Conservation (phyloP, 2,113 vertebrate genomes). For the Cryptotis parvus region DNA sequence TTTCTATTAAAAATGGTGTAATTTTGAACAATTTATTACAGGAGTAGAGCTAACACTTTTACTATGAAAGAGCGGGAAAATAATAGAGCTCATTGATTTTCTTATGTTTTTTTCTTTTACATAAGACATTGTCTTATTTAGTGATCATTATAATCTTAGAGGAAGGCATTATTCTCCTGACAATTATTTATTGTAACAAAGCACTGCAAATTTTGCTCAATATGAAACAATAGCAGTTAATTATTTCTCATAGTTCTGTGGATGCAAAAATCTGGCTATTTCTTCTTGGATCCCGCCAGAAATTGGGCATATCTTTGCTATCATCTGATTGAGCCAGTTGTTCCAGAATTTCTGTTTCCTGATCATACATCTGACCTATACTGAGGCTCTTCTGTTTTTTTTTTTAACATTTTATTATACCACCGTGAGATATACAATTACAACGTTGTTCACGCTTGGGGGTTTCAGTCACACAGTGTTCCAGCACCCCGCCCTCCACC, state of each 20-base stretch:
- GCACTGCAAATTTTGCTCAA: neutral
- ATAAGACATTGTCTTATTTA: neutral
- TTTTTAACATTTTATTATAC: no score
- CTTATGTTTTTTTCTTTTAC: neutral
- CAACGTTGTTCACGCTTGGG: no score
- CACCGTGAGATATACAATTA: no score
- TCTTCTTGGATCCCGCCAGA: neutral
- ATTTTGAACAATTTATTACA: no score
- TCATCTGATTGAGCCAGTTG: neutral
- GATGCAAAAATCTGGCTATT: neutral
- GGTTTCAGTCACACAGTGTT: no score
- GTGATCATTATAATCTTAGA: neutral
- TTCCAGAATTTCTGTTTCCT: neutral
- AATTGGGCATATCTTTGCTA: neutral
- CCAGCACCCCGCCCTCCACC: no score
- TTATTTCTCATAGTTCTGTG: neutral
- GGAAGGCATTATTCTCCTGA: neutral
- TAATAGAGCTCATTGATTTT: neutral
- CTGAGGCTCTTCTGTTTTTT: no score
- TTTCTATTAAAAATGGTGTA: no score
- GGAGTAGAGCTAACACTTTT: no score
- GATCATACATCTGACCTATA: neutral
- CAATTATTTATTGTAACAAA: neutral
- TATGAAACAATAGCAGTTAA: neutral
- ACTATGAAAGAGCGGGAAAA: neutral